Evolutionary conservation across 2,888 invertebrate genomes (phyloP).

Genomic region (Venusia cambrica): DNA sequence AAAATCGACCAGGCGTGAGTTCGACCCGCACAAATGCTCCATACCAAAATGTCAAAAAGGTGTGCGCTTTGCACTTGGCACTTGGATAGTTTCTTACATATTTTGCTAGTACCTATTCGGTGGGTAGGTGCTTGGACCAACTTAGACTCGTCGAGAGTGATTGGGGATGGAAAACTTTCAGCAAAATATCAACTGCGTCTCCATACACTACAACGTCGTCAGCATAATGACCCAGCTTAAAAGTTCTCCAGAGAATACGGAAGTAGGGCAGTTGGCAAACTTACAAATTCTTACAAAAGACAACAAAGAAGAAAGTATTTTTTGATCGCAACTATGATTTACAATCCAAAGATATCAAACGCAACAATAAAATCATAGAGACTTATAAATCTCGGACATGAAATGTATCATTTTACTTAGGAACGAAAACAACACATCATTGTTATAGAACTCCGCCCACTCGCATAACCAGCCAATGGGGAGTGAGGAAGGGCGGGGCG

Average conservation of each 20-base stretch:
- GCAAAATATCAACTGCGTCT: no score
- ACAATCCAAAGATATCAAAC: slow-evolving; percentile 37
- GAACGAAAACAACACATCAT: slow-evolving; percentile 30
- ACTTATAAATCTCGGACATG: slow-evolving; percentile 42
- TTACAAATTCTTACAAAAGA: slow-evolving; percentile 15
- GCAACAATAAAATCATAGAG: slow-evolving; percentile 37
- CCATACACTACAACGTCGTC: no score
- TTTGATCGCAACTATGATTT: slow-evolving; percentile 30
- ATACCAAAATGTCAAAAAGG: no score
- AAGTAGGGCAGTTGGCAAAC: slow-evolving; percentile 18
- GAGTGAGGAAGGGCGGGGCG: slow-evolving; percentile 53
- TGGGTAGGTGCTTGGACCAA: no score
- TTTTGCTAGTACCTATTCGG: no score
- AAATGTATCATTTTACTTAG: slow-evolving; percentile 57
- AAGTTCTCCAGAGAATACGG: slow-evolving; percentile 1
- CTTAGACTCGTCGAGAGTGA: no score
- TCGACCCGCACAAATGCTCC: no score
- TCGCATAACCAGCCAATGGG: slow-evolving; percentile 48
- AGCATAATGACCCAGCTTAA: no score
- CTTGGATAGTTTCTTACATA: no score
- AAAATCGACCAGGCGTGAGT: no score
- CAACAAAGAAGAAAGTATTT: slow-evolving; percentile 25
- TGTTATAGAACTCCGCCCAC: slow-evolving; percentile 48
- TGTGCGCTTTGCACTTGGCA: no score
- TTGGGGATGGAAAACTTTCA: no score